These are phyloP conservation scores for Stichopus horrens DNA, from an alignment of 53 echinoderm and acorn worm genomes.

Conservation along the genomic window DNA sequence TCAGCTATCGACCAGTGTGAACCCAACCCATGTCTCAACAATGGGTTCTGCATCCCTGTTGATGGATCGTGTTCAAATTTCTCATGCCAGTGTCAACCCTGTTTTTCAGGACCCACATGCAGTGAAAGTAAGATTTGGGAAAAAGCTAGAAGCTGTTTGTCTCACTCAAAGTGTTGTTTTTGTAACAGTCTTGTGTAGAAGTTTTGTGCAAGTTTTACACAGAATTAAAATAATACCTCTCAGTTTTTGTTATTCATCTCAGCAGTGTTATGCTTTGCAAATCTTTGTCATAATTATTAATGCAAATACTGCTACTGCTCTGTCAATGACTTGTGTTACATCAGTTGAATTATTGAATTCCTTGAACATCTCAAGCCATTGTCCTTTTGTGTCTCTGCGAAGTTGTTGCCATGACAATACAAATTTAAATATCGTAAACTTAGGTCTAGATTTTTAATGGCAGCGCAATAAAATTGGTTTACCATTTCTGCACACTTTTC, in stretches of 20 bases:
- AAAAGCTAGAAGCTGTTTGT: background rate
- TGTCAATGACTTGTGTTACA: no score
- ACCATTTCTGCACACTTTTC: no score
- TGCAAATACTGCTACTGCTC: no score
- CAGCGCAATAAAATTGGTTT: no score
- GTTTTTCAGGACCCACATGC: constrained; percentile 62
- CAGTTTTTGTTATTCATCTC: background rate
- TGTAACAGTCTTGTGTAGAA: background rate
- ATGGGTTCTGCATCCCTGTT: constrained; percentile 67
- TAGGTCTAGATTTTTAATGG: no score
- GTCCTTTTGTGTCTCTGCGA: no score
- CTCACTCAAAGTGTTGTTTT: background rate
- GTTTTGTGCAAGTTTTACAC: background rate
- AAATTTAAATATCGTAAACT: no score
- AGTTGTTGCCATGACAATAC: no score
- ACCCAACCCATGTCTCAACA: constrained; percentile 87
- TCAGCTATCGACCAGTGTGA: constrained; percentile 74
- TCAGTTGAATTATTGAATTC: no score
- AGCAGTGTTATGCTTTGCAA: background rate
- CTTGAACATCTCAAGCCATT: no score
- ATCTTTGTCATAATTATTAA: no score
- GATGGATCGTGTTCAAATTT: constrained; percentile 66
- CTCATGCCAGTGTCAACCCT: constrained; percentile 80
- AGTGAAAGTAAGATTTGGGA: constrained; percentile 62
- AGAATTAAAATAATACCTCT: background rate